Base-by-base conservation (phyloP, 1,140 invertebrate species). In the Coptotermes formosanus region DNA sequence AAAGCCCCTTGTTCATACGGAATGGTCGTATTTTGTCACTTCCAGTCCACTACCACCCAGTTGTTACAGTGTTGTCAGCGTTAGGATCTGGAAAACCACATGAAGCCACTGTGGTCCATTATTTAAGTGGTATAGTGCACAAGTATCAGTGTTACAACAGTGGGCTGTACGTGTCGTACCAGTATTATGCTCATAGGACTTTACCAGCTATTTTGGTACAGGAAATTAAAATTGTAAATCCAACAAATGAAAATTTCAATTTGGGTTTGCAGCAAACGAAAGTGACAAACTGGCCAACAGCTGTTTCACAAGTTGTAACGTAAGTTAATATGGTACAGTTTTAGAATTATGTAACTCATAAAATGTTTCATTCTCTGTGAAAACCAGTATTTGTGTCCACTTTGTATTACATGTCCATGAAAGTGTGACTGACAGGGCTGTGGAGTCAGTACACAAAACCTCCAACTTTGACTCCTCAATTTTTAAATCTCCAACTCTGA, bases 151-250 rank as follows among this genome's bases (percentile, higher is more conserved):
- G 94, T 88, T 93, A 93, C 86, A 91, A 91, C 85, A 92, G 93
- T 52, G 95, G 94, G 83, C 92, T 96, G 87, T 93, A 94, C 87
- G 92, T 95, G 19, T 92, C 92, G 8, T 95, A 94, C 88, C 92
- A 94, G 84, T 94, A 95, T 89, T 97, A 96, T 90, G 96, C 96
- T 19, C 96, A 97, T 89, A 92, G 96, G 88, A 94, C 93, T 12
- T 92, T 96, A 48, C 95, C 96, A 38, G 94, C 94, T 75, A 90
- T 97, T 82, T 93, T 97, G 86, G 94, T 97, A 43, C 97, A 98
- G 90, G 94, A 96, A 89, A 93, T 98, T 86, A 93, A 93, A 88
- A 92, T 97, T 11, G 93, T 92, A 16, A 98, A 98, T 91, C 96
- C 96, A 14, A 92, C 92, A 69, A 89, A 89, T 87, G 91, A 92